phyloP scores from a whole-genome alignment of 2,113 vertebrate genomes.

The Aythya baeri region DNA sequence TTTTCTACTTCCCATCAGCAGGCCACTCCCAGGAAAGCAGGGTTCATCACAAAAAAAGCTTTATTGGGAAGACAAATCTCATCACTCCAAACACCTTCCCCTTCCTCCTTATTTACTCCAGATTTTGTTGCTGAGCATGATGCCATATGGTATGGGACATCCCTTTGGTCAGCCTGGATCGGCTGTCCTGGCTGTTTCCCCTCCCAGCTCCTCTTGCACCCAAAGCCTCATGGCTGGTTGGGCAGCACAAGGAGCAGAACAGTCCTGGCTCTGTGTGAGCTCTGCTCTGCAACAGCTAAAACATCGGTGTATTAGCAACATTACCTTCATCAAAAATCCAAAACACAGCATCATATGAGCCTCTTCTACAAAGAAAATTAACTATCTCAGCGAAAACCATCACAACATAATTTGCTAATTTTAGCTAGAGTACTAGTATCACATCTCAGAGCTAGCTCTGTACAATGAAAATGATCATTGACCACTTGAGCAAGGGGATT shows the following conservation, averaged over 20 bases:
- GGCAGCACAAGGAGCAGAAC: not conserved
- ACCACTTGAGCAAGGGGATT: not conserved
- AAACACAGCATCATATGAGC: not conserved
- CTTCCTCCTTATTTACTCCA: not conserved
- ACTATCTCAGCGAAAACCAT: not conserved
- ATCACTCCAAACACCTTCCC: not conserved
- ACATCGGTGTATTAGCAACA: not conserved
- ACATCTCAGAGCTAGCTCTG: not conserved
- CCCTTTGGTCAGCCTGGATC: not conserved
- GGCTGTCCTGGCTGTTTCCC: not conserved
- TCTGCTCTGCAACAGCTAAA: not conserved
- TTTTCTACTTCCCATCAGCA: not conserved
- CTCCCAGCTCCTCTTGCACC: not conserved
- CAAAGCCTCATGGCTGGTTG: not conserved
- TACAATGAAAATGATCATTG: not conserved
- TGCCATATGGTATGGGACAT: too few relatives aligned
- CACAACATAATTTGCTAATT: not conserved
- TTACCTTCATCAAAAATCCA: not conserved
- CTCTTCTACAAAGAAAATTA: not conserved
- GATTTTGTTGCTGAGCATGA: not conserved
- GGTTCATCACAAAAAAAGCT: not conserved
- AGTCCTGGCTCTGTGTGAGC: not conserved
- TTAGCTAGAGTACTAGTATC: not conserved
- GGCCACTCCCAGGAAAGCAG: not conserved
- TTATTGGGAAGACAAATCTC: not conserved